phyloP scores from a whole-genome alignment of 2,797 vertebrate genomes.

The Mastacembelus armatus region DNA sequence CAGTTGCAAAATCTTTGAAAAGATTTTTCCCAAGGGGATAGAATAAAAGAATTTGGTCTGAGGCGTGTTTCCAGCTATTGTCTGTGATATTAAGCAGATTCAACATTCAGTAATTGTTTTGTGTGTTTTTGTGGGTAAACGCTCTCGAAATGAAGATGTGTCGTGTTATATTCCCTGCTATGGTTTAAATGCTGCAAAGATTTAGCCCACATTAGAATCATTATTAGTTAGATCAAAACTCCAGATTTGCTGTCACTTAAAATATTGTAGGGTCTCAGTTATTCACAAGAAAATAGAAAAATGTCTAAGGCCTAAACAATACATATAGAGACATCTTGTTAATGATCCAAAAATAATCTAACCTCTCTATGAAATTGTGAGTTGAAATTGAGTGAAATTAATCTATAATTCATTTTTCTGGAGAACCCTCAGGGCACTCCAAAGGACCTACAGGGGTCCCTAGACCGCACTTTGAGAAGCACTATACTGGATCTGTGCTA shows the following conservation, averaged over 20 bases:
- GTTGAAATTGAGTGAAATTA: slow-evolving; percentile 67
- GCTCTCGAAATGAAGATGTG: slow-evolving; percentile 13
- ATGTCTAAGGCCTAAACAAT: not conserved
- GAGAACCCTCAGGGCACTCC: slow-evolving; percentile 45
- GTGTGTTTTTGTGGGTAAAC: slow-evolving; percentile 11
- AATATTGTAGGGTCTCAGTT: not conserved
- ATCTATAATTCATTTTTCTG: slow-evolving; percentile 69
- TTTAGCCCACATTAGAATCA: not conserved
- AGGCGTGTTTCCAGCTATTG: slow-evolving; percentile 36
- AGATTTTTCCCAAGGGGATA: slow-evolving; percentile 60
- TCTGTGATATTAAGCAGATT: slow-evolving; percentile 42
- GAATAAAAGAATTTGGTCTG: slow-evolving; percentile 45
- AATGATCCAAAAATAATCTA: slow-evolving; percentile 67
- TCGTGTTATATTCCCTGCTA: not conserved
- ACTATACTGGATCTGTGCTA: slow-evolving; percentile 74
- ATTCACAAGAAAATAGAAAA: not conserved
- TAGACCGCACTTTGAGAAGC: slow-evolving; percentile 68
- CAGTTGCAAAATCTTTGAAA: slow-evolving; percentile 58
- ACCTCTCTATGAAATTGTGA: slow-evolving; percentile 51
- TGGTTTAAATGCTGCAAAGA: not conserved
- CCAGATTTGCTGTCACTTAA: not conserved
- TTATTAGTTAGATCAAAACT: not conserved
- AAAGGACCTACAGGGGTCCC: slow-evolving; percentile 54
- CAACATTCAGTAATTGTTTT: slow-evolving; percentile 5
- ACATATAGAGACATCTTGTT: slow-evolving; percentile 60